Base-by-base conservation (phyloP, 2,797 vertebrate species). In the Dendrocincla tyrannina region DNA sequence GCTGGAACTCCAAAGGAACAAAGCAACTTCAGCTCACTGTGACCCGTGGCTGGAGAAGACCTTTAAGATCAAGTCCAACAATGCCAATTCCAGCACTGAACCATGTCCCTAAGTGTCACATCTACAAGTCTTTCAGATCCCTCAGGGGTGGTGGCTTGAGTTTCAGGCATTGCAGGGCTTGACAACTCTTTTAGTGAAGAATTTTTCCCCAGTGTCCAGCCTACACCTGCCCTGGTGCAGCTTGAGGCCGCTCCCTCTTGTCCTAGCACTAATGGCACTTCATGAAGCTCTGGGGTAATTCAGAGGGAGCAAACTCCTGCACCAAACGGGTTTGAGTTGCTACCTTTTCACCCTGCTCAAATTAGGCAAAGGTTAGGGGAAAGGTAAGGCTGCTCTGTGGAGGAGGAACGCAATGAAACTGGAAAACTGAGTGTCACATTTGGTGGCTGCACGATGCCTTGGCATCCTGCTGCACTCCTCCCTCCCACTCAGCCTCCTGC, bases 381-480 rank as follows among this genome's bases (percentile, higher is more conserved):
- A 68, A 46, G 0, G 3, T 4, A 37, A 52, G 64, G 69, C 58
- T 77, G 42, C 35, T n/a, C 5, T 6, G 58, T 0, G 7, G 33
- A 82, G 58, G 19, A 69, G 50, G 55, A 62, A 32, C 1, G 32
- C 7, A 35, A 47, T 16, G 49, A 46, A 39, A 46, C 0, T 24
- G 7, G 42, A 82, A 76, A 64, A 27, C 46, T 64, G 53, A 0
- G 0, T 41, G 47, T 32, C 33, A 20, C 17, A 1, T 19, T 2
- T 20, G 73, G 22, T 4, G 37, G 60, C 0, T 32, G 25, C 23
- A 37, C 10, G 53, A n/a, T 32, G 39, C 39, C 19, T 13, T 3
- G 30, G 49, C 4, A n/a, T 23, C 13, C 23, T 30, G 47, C 63
- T 59, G 10, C 32, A 5, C 17, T 56, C 20, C 22, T 28, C 37